Evolutionary conservation across 2,888 invertebrate genomes (phyloP).

Genomic region (Polymixis lichenea): DNA sequence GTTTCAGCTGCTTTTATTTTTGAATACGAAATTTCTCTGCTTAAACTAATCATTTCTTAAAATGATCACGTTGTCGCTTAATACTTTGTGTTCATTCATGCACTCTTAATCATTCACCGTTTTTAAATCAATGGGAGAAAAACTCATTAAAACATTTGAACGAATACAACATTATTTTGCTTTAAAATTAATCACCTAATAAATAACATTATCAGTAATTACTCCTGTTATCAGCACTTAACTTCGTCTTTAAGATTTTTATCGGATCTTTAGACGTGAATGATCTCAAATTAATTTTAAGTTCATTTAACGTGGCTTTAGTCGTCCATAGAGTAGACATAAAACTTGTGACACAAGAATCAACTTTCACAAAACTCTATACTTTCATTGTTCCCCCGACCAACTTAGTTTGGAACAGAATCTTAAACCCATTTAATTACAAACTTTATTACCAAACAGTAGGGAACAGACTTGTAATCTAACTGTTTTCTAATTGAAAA

Average conservation of each 20-base stretch:
- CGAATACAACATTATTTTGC: slow-evolving; percentile 37
- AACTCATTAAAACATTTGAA: slow-evolving; percentile 35
- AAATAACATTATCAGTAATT: slow-evolving; percentile 55
- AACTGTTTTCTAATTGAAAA: slow-evolving; percentile 73
- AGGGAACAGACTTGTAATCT: slow-evolving; percentile 57
- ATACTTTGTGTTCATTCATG: background rate
- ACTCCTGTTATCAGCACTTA: slow-evolving; percentile 49
- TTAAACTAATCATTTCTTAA: background rate
- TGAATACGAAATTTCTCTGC: slow-evolving; percentile 16
- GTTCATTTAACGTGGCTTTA: slow-evolving; percentile 58
- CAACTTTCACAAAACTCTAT: slow-evolving; percentile 66
- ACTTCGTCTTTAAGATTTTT: slow-evolving; percentile 49
- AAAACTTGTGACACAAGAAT: slow-evolving; percentile 60
- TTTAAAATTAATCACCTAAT: slow-evolving; percentile 49
- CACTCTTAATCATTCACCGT: slow-evolving; percentile 8
- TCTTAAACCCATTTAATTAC: slow-evolving; percentile 50
- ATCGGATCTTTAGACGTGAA: slow-evolving; percentile 41
- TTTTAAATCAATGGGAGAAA: slow-evolving; percentile 38
- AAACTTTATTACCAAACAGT: slow-evolving; percentile 60
- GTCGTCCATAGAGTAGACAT: slow-evolving; percentile 30
- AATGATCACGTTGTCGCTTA: background rate
- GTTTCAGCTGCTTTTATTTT: slow-evolving; percentile 31
- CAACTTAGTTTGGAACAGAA: slow-evolving; percentile 43
- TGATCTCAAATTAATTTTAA: slow-evolving; percentile 41
- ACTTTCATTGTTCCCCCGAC: slow-evolving; percentile 59